Percentiles rank a stretch among this genome's conserved stretches.
These are phyloP conservation scores for Heteractis magnifica DNA, from an alignment of 92 coral and sea anemone species.

Conservation along the genomic window DNA sequence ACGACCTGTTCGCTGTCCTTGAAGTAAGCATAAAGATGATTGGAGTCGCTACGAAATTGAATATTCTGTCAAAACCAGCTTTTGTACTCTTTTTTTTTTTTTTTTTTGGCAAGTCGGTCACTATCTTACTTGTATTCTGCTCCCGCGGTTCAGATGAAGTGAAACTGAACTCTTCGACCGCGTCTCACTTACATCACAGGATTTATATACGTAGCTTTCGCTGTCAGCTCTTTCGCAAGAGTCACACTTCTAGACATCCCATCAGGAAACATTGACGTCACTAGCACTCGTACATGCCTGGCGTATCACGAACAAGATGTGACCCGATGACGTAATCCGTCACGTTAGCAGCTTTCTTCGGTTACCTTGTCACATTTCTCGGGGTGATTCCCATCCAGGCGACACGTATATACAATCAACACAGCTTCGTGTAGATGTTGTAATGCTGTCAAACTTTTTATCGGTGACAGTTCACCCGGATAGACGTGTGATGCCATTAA, in stretches of 20 bases:
- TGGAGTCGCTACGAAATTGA: not conserved
- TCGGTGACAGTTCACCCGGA: not conserved
- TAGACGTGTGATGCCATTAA: not conserved
- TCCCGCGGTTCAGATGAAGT: not conserved
- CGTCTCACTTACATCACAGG: not conserved
- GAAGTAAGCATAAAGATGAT: not conserved
- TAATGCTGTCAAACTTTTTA: not conserved
- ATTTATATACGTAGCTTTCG: not conserved
- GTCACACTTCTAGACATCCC: slow-evolving; percentile 21
- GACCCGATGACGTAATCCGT: slow-evolving; percentile 30
- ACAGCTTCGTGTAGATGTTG: not conserved
- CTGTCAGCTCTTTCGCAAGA: slow-evolving; percentile 16
- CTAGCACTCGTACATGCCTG: slow-evolving; percentile 3
- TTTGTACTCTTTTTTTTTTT: not conserved
- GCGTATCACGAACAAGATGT: slow-evolving; percentile 29
- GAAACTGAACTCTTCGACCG: not conserved
- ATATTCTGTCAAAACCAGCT: not conserved
- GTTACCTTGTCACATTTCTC: slow-evolving; percentile 3
- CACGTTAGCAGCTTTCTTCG: slow-evolving; percentile 1
- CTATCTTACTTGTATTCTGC: not conserved
- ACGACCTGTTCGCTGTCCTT: not conserved
- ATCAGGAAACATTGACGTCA: slow-evolving; percentile 19
- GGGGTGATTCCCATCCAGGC: slow-evolving; percentile 16
- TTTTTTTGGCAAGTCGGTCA: too few relatives aligned
- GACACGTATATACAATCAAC: slow-evolving; percentile 3